phyloP scores from a whole-genome alignment of 2,113 vertebrate species.

The Anarhynchus alexandrinus region DNA sequence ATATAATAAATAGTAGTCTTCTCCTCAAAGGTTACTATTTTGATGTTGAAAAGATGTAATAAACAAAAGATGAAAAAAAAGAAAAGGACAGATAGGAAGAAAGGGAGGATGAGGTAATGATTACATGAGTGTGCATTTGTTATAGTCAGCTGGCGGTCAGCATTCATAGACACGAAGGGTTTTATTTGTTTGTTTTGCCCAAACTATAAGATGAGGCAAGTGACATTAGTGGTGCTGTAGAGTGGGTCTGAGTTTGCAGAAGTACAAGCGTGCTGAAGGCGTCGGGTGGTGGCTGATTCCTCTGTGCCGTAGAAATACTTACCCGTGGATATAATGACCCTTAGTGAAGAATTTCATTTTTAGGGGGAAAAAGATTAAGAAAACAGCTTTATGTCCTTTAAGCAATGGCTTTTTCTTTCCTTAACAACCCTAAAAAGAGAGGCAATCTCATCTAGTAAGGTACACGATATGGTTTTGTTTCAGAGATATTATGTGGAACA shows the following conservation, averaged over 20 bases:
- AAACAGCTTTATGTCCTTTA: not conserved
- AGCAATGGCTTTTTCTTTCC: not conserved
- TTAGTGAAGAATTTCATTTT: not conserved
- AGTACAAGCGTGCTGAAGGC: not conserved
- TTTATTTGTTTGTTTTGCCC: not conserved
- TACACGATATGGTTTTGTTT: not conserved
- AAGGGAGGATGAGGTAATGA: not conserved
- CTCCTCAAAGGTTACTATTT: not conserved
- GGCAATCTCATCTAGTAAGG: not conserved
- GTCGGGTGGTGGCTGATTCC: not conserved
- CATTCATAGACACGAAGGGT: not conserved
- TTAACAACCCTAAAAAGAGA: not conserved
- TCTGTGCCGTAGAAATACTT: not conserved
- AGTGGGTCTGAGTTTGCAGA: not conserved
- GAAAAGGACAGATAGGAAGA: not conserved
- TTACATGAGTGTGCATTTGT: not conserved
- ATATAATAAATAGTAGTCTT: not conserved
- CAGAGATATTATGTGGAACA: not conserved
- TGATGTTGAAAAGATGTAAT: not conserved
- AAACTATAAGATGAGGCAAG: not conserved
- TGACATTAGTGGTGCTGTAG: not conserved
- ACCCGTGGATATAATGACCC: not conserved
- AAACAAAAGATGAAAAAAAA: not conserved
- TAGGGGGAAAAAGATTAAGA: not conserved
- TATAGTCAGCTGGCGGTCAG: not conserved